Evolutionary conservation across 1,140 invertebrate genomes (phyloP).

Genomic region (Drosophila erecta): DNA sequence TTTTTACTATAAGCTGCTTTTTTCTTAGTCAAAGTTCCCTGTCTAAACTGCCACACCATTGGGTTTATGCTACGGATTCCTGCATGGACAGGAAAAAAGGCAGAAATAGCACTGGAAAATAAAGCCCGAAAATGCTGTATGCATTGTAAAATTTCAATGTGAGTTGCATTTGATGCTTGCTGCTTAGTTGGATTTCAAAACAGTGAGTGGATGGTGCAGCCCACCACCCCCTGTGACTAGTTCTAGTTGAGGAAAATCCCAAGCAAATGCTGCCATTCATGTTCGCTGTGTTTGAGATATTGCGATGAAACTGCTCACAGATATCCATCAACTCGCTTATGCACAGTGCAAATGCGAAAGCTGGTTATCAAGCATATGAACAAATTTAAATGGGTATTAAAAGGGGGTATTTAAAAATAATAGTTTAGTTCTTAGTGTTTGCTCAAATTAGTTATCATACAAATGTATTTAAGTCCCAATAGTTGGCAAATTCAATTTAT

Average conservation of each 20-base stretch:
- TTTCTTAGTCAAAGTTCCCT: neutral
- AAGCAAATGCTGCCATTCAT: slow-evolving; percentile 60
- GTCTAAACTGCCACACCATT: slow-evolving; percentile 16
- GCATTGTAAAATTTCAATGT: slow-evolving; percentile 68
- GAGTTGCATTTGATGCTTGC: slow-evolving; percentile 67
- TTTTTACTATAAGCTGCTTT: too few relatives aligned
- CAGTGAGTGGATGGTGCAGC: neutral
- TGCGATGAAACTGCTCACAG: slow-evolving; percentile 42
- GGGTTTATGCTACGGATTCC: neutral
- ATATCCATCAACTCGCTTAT: slow-evolving; percentile 7
- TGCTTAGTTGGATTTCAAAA: slow-evolving; percentile 61
- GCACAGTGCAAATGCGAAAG: neutral
- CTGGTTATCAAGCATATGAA: too few relatives aligned
- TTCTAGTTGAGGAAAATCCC: slow-evolving; percentile 41
- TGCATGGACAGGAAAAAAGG: slow-evolving; percentile 1
- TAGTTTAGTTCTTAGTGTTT: neutral
- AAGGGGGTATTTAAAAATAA: too few relatives aligned
- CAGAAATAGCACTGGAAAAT: slow-evolving; percentile 17
- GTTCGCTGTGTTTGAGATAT: slow-evolving; percentile 52
- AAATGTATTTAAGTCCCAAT: neutral
- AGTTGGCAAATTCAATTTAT: too few relatives aligned
- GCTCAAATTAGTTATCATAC: neutral
- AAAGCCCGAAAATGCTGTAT: slow-evolving; percentile 49
- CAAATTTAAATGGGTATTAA: too few relatives aligned
- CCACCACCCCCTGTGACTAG: slow-evolving; percentile 8